Conservation (phyloP, 2,888 invertebrate species). For the Mimachlamys varia region DNA sequence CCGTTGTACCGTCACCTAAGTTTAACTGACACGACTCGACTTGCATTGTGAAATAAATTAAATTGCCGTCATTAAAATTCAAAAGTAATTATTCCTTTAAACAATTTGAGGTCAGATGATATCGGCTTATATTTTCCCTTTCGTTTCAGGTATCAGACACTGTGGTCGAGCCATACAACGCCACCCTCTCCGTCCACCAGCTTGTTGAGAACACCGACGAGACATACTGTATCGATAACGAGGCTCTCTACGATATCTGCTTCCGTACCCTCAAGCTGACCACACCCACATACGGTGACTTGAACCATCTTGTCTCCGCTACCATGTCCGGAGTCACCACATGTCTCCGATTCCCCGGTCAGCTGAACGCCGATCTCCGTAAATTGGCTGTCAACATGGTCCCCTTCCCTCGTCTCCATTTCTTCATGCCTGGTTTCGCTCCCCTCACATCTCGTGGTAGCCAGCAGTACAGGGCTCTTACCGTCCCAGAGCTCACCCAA, state of each 20-base stretch:
- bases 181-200: conserved; percentile 87
- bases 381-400: conserved; percentile 86
- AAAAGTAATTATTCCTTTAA: too few species aligned
- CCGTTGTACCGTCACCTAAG: conserved; percentile 75
- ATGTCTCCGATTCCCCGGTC: conserved; percentile 92
- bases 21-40: background rate
- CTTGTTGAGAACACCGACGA: conserved; percentile 94
- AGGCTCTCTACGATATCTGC: conserved; percentile 94
- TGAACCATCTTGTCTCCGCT: conserved; percentile 89
- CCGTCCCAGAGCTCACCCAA: conserved; percentile 75
- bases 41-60: too few species aligned
- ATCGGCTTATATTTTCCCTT: background rate
- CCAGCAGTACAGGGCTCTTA: conserved; percentile 83
- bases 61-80: too few species aligned
- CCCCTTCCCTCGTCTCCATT: conserved; percentile 93
- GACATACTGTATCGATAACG: conserved; percentile 94
- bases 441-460: conserved; percentile 86
- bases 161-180: conserved; percentile 89
- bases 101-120: too few species aligned
- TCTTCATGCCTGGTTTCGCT: conserved; percentile 95
- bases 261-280: conserved; percentile 91
- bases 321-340: conserved; percentile 87
- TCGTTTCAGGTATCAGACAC: conserved; percentile 88
- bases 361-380: conserved; percentile 71
- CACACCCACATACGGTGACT: conserved; percentile 93